Base-by-base conservation (phyloP, 1,140 invertebrate species). In the Globodera ellingtonae region DNA sequence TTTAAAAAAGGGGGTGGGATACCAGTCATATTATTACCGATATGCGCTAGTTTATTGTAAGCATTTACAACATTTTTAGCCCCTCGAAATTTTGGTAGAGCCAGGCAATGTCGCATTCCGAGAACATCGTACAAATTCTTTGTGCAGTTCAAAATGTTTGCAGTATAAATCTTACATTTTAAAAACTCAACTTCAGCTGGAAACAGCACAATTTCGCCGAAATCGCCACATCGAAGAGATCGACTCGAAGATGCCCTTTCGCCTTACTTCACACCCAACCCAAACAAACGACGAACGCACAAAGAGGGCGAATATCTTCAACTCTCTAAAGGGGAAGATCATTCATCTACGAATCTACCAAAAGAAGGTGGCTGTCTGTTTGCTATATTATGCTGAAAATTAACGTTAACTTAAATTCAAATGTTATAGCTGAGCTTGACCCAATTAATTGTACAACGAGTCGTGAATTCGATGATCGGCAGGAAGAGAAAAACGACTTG, bases 201-300 rank as follows among this genome's bases (percentile, higher is more conserved):
- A 18, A 70, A 35, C 35, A 78, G 76, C 76, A 79, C 15, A 46
- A 70, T 65, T 47, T 71, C 84, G 62, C 83, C 82, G 0, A 82
- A 74, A 59, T 83, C 82, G 9, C 82, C 82, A 6, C 74, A 83
- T 81, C 75, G 74, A 46, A 52, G 82, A 15, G 82, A 83, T 75
- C 52, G 62, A 62, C 52, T 83, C 44, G 56, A 66, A 24, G 82
- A 83, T 67, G 79, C 82, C 24, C 75, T 83, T 24, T 79, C 82
- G n/a, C 79, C 84, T 21, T 83, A 85, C 56, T 83, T 83, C 72
- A 81, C 66, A 35, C 66, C 82, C 15, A 84, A 81, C 65, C 71
- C 78, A n/a, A 78, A 85, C 35, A 69, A 74, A 50, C 52, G 82
- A n/a, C 46, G 82, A 73, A 62, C 59, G 71, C 83, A 83, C 56